A percentile compares a stretch with the other conserved stretches of the same genome.
phyloP scores from a whole-genome alignment of 2,888 invertebrate species.

The Caenorhabditis sulstoni region DNA sequence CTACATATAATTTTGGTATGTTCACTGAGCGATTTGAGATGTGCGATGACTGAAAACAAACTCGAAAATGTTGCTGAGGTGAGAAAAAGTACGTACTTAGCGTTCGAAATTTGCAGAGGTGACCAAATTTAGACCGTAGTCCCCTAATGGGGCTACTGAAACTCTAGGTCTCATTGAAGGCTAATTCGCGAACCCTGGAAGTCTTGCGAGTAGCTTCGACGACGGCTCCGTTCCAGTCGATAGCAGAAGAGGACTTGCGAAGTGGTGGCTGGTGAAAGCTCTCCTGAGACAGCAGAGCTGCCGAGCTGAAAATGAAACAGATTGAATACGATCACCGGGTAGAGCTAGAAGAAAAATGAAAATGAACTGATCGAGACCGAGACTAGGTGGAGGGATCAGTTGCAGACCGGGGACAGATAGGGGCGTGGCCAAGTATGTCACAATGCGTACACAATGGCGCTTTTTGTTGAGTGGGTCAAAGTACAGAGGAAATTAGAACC shows the following conservation, averaged over 20 bases:
- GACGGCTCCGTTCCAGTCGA: slow-evolving; percentile 68
- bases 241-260: slow-evolving; percentile 70
- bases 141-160: slow-evolving; percentile 51
- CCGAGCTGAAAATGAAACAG: slow-evolving; percentile 59
- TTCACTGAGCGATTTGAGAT: neutral
- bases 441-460: slow-evolving; percentile 52
- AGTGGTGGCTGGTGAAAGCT: slow-evolving; percentile 59
- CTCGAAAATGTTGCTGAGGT: neutral
- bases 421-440: slow-evolving; percentile 46
- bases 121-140: slow-evolving; percentile 39
- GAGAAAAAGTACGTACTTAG: slow-evolving; percentile 40
- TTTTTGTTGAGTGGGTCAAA: slow-evolving; percentile 51
- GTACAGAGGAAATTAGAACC: slow-evolving; percentile 52
- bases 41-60: neutral
- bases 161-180: slow-evolving; percentile 28
- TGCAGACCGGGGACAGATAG: slow-evolving; percentile 27
- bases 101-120: neutral
- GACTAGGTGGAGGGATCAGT: slow-evolving; percentile 34
- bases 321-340: neutral
- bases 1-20: neutral
- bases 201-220: slow-evolving; percentile 62
- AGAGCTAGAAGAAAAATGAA: slow-evolving; percentile 5
- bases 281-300: slow-evolving; percentile 63
- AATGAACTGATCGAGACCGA: slow-evolving; percentile 33
- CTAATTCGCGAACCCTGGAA: slow-evolving; percentile 61